A percentile compares a stretch with the other conserved stretches of the same genome.
Evolutionary conservation across 2,888 invertebrate species (phyloP).

Genomic region (Amphimallon solstitiale): DNA sequence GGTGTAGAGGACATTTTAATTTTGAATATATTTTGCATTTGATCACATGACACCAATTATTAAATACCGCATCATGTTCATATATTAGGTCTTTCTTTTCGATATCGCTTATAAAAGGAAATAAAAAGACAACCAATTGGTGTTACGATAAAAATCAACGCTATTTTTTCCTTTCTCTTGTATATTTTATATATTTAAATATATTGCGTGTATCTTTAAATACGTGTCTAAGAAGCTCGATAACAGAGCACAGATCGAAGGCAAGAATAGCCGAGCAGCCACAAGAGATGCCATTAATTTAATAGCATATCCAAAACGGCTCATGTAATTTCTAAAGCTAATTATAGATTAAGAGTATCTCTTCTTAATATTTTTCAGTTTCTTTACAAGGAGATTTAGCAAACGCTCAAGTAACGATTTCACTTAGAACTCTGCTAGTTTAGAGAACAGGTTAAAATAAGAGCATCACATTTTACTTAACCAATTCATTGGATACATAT

Average conservation of each 20-base stretch:
- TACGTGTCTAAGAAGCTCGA: conserved; percentile 41
- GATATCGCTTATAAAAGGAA: conserved; percentile 8
- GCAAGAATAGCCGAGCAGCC: conserved; percentile 45
- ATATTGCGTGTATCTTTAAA: conserved; percentile 44
- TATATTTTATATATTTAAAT: conserved; percentile 26
- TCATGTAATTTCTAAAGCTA: conserved; percentile 43
- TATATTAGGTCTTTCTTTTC: conserved; percentile 1
- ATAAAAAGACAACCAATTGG: conserved; percentile 33
- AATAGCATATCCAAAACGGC: conserved; percentile 42
- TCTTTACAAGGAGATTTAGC: too few species aligned
- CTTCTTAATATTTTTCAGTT: conserved; percentile 9
- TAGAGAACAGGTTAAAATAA: too few species aligned
- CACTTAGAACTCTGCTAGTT: too few species aligned
- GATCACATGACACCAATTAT: conserved; percentile 2
- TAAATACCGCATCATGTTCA: not conserved
- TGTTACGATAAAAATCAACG: conserved; percentile 43
- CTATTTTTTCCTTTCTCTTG: conserved; percentile 26
- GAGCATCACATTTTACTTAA: too few species aligned
- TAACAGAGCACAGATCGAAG: conserved; percentile 47
- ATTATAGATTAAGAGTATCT: conserved; percentile 25
- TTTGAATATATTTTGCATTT: not conserved
- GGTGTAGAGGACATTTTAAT: too few species aligned
- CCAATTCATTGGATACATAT: too few species aligned
- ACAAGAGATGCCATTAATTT: conserved; percentile 45
- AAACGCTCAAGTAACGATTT: too few species aligned